A percentile compares a stretch with the other conserved stretches of the same genome.
These are phyloP conservation scores for Dasysyrphus tricinctus DNA, from an alignment of 2,888 invertebrate species.

Conservation along the genomic window DNA sequence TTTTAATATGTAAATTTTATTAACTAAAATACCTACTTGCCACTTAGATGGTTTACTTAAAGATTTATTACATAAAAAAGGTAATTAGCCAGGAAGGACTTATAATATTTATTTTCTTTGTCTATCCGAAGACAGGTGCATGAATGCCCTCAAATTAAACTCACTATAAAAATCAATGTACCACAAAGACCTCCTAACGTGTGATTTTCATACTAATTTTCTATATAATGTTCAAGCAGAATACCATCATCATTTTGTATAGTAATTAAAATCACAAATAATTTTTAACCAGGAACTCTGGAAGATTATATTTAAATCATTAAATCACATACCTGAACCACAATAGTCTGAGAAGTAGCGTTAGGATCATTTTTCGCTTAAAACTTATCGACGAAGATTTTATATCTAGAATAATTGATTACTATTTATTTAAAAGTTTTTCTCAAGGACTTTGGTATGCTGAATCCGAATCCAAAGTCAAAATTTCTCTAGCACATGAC, in stretches of 20 bases:
- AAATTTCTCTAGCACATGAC: too few relatives aligned
- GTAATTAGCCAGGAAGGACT: neutral
- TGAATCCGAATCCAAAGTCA: too few relatives aligned
- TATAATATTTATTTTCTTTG: neutral
- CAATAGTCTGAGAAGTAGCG: neutral
- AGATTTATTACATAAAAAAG: too few relatives aligned
- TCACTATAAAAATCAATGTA: neutral
- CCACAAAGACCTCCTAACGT: neutral
- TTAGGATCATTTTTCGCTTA: neutral
- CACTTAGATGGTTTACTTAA: too few relatives aligned
- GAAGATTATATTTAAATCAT: slow-evolving; percentile 12
- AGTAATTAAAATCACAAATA: neutral
- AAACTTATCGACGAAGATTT: too few relatives aligned
- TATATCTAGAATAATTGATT: too few relatives aligned
- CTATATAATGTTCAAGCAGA: neutral
- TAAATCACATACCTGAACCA: slow-evolving; percentile 9
- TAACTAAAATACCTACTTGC: too few relatives aligned
- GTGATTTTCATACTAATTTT: neutral
- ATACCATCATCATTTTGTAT: neutral
- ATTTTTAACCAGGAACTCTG: neutral
- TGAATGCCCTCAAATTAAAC: neutral
- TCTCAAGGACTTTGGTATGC: too few relatives aligned
- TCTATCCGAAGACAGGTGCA: neutral
- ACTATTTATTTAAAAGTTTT: too few relatives aligned
- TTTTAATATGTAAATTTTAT: too few relatives aligned